Conservation (phyloP, 2,797 vertebrate genomes). For the Myotis vivesi region DNA sequence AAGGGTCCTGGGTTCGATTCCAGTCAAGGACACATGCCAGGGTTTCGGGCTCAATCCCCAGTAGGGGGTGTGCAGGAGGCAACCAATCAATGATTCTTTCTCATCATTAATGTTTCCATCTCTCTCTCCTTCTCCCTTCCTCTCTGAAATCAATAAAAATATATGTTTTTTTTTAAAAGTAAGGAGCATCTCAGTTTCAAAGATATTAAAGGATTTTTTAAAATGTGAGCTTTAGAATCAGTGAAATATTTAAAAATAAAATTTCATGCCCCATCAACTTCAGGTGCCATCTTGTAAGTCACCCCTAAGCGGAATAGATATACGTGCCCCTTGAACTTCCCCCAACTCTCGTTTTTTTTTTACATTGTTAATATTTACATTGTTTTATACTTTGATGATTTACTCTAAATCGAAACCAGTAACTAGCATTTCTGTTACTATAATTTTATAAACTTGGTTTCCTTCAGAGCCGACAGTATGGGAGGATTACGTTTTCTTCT, state of each 20-base stretch:
- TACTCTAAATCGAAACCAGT: neutral
- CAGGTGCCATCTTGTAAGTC: neutral
- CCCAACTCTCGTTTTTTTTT: neutral
- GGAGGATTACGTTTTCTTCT: neutral
- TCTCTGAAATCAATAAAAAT: no score
- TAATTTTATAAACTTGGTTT: neutral
- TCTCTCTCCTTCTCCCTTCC: no score
- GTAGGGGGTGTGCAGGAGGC: no score
- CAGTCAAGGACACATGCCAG: no score
- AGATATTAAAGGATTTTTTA: neutral
- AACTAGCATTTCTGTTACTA: neutral
- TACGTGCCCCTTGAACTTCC: neutral
- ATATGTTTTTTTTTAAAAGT: neutral
- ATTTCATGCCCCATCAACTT: neutral
- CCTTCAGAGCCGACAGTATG: neutral
- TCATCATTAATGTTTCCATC: no score
- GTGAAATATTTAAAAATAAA: neutral
- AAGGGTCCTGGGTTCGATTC: no score
- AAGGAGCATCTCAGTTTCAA: conserved; percentile 12
- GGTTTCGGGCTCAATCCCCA: no score
- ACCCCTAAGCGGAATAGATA: neutral
- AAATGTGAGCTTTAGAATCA: neutral
- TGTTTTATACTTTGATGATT: neutral
- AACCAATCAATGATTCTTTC: no score
- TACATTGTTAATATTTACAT: neutral